These are phyloP conservation scores for Lepidurus couesii DNA, from an alignment of 1,140 invertebrate species.

Conservation along the genomic window DNA sequence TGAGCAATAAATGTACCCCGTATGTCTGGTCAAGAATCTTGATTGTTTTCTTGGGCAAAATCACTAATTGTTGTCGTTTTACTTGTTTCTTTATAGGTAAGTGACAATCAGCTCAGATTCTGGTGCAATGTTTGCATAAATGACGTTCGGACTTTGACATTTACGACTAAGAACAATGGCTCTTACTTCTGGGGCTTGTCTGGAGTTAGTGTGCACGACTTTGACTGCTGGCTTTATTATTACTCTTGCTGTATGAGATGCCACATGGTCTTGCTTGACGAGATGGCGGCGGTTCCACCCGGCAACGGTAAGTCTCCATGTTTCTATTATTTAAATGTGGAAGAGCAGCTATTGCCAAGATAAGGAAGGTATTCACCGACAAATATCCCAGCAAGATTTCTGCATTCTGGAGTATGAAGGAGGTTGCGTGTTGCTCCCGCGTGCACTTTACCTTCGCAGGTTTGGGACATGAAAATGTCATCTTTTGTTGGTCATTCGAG, in stretches of 20 bases:
- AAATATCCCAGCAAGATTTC: neutral
- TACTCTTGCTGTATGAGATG: slow-evolving; percentile 3
- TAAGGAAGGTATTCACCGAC: neutral
- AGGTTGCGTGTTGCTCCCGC: neutral
- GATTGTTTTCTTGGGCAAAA: neutral
- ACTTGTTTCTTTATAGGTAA: neutral
- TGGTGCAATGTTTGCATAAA: neutral
- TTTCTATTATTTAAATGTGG: slow-evolving; percentile 5
- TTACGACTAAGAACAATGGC: neutral
- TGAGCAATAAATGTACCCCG: too few species aligned
- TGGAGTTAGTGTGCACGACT: neutral
- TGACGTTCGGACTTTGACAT: neutral
- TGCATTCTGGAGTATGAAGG: neutral
- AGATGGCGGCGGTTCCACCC: slow-evolving; percentile 3
- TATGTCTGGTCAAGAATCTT: too few species aligned
- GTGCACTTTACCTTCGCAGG: slow-evolving; percentile 4
- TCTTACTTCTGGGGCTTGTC: neutral
- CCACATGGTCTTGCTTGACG: neutral
- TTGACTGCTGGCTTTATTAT: slow-evolving; percentile 7
- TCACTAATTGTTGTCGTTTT: neutral
- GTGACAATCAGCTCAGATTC: neutral
- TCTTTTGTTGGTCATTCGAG: slow-evolving; percentile 19
- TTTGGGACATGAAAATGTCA: slow-evolving; percentile 6
- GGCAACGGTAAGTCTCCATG: neutral
- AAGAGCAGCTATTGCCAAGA: neutral